Evolutionary conservation across 2,797 vertebrate species (phyloP).

Genomic region (Enteromius trimaculatus): DNA sequence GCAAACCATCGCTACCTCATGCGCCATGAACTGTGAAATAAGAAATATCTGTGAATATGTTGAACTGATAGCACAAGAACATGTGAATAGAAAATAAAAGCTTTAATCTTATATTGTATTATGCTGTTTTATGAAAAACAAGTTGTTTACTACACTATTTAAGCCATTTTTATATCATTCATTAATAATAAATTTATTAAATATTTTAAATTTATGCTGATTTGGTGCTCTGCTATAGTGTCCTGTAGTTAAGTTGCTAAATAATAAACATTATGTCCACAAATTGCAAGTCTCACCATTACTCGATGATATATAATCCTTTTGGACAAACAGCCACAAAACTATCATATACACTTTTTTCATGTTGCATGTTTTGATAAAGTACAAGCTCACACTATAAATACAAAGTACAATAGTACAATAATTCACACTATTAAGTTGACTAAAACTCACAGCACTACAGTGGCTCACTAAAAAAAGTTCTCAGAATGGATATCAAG

Average conservation of each 20-base stretch:
- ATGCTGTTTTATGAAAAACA: neutral
- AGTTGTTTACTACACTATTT: neutral
- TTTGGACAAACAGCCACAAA: neutral
- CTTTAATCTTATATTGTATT: neutral
- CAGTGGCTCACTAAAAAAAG: neutral
- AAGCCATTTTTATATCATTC: neutral
- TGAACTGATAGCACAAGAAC: neutral
- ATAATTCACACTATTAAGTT: neutral
- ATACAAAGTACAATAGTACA: too few species aligned
- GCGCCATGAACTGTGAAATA: slow-evolving; percentile 75
- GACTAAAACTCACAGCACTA: neutral
- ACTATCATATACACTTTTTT: neutral
- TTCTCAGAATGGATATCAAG: neutral
- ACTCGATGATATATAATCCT: neutral
- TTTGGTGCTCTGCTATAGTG: neutral
- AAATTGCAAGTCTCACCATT: neutral
- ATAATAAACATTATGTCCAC: slow-evolving; percentile 17
- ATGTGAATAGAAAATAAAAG: neutral
- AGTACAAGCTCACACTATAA: too few species aligned
- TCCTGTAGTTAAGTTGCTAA: neutral
- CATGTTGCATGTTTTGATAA: neutral
- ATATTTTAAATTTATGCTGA: neutral
- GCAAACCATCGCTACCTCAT: slow-evolving; percentile 72
- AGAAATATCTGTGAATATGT: neutral
- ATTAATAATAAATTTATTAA: neutral